These are phyloP conservation scores for Trissoscelio sp. DNA, from an alignment of 2,888 invertebrate genomes.

Conservation along the genomic window DNA sequence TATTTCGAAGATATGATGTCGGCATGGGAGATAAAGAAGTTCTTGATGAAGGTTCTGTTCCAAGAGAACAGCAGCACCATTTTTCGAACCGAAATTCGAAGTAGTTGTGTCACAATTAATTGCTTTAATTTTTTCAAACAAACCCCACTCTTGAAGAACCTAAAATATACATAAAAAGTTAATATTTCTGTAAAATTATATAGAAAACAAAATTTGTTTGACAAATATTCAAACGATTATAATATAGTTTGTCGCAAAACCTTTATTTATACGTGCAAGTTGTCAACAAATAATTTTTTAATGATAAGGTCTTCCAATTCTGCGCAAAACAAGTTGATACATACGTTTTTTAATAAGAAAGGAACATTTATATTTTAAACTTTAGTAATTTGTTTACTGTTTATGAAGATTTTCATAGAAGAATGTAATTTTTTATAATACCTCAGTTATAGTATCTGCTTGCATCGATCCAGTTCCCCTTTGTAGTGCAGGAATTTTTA, in stretches of 20 bases:
- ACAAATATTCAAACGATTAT: no score
- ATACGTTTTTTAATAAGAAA: neutral
- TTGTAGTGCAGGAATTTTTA: conserved; percentile 48
- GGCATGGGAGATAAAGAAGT: conserved; percentile 13
- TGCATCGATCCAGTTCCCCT: conserved; percentile 47
- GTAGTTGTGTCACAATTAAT: neutral
- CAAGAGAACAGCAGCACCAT: conserved; percentile 7
- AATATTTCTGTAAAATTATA: no score
- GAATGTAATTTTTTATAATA: conserved; percentile 12
- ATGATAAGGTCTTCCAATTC: no score
- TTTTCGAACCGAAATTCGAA: conserved; percentile 8
- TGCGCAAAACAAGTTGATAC: no score
- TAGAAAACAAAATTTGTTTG: no score
- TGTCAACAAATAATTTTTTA: no score
- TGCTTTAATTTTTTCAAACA: neutral
- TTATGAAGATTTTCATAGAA: neutral
- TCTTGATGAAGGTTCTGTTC: conserved; percentile 1
- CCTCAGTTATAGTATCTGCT: conserved; percentile 43
- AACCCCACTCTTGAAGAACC: conserved; percentile 25
- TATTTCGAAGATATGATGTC: neutral
- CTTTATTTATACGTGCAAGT: no score
- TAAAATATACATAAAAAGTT: no score
- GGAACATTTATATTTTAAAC: neutral
- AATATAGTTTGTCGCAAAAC: no score
- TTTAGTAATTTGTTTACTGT: no score